Evolutionary conservation across 2,888 invertebrate genomes (phyloP).

Genomic region (Drosophila mercatorum): DNA sequence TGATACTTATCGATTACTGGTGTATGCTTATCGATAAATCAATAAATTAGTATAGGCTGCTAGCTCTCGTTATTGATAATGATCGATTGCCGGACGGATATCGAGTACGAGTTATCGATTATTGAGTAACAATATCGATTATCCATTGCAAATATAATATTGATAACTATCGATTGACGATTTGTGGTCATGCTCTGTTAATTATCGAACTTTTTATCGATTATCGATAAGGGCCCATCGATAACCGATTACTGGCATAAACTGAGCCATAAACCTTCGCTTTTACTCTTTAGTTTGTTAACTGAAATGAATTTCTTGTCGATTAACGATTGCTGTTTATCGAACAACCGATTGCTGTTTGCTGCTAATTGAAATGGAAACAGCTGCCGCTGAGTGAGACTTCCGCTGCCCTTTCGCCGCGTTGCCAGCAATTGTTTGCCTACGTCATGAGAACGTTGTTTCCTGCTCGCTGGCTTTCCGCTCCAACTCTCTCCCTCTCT

Average conservation of each 20-base stretch:
- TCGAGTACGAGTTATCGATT: too few species aligned
- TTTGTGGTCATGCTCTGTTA: neutral
- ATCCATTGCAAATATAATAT: too few species aligned
- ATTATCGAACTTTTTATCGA: too few species aligned
- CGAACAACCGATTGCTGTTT: conserved; percentile 20
- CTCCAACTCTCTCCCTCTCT: neutral
- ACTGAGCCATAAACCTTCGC: neutral
- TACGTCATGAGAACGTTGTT: conserved; percentile 48
- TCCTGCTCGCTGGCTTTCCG: conserved; percentile 24
- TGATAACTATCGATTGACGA: neutral
- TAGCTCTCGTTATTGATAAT: neutral
- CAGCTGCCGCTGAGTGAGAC: conserved; percentile 52
- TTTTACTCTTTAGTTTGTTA: neutral
- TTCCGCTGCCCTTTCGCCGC: conserved; percentile 27
- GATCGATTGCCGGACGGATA: neutral
- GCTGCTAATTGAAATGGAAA: conserved; percentile 42
- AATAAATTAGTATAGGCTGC: neutral
- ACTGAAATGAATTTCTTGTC: neutral
- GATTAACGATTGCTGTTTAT: conserved; percentile 9
- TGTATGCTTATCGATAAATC: too few species aligned
- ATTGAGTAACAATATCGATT: too few species aligned
- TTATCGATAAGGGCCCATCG: neutral
- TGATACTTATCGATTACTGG: neutral
- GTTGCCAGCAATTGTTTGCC: conserved; percentile 32
- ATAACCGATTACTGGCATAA: neutral